Base-by-base conservation (phyloP, 2,888 invertebrate genomes). In the Gari tellinella region DNA sequence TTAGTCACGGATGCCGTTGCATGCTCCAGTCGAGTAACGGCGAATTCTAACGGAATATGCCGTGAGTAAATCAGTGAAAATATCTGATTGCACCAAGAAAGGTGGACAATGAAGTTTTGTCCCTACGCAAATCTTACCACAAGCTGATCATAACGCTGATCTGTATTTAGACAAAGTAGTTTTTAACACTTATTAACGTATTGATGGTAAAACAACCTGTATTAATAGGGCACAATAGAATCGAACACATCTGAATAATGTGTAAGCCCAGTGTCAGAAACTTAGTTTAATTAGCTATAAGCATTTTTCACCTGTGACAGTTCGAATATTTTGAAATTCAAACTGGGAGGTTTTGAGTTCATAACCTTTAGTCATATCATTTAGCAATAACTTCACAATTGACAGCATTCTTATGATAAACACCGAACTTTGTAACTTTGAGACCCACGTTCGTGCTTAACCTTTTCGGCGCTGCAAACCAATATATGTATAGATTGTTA, bases 301-400 rank as follows among this genome's bases (percentile, higher is more conserved):
- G 61, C 65, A 56, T 45, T 45, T 52, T 37, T 49, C 60, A n/a
- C 37, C 37, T 48, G 17, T 64, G 61, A 58, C 53, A 60, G 58
- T 60, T 55, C 62, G 21, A 57, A 41, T 66, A 52, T 53, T 72
- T 56, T 49, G 57, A 45, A 48, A 60, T n/a, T 49, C 69, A 15
- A 72, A 49, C 56, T 70, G 77, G 77, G 69, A 72, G 72, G 77
- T 53, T 63, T 31, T 43, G 25, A 53, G 72, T 69, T 69, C 77
- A 63, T 60, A 73, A 69, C 77, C 77, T 72, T 63, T 66, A 66
- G 69, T 70, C 72, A 73, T 66, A 73, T 69, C 66, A 66, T 69
- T 73, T 73, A 67, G 63, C 77, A 55, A 66, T 72, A 65, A 61
- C 43, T 75, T 70, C 41, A 69, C 69, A 62, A 66, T 49, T 75